phyloP scores from a whole-genome alignment of 2,113 vertebrate species.

The Psittacus erithacus region DNA sequence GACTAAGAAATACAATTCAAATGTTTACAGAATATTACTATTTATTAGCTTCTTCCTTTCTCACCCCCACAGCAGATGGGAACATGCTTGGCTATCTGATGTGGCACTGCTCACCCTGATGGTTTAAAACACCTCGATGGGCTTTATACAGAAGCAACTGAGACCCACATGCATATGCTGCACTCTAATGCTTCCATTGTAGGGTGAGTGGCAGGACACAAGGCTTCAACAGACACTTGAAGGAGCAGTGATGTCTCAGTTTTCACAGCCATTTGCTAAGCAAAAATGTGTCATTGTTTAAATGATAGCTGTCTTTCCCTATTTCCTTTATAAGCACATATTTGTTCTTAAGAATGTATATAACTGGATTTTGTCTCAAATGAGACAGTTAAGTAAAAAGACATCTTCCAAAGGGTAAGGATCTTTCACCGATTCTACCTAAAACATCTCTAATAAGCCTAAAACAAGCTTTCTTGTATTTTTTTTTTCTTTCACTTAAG shows the following conservation, averaged over 20 bases:
- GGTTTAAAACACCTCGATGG: not conserved
- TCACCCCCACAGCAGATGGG: not conserved
- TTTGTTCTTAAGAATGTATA: not conserved
- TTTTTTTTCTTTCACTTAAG: not conserved
- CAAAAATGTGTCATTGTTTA: not conserved
- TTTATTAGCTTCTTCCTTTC: not conserved
- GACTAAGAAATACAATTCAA: not conserved
- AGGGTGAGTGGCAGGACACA: not conserved
- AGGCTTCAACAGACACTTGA: not conserved
- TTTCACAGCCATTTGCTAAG: not conserved
- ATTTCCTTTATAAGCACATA: not conserved
- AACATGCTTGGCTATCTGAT: not conserved
- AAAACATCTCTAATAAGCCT: not conserved
- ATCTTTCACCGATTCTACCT: not conserved
- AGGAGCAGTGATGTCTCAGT: not conserved
- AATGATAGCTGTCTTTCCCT: not conserved
- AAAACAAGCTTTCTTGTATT: not conserved
- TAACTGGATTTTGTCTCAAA: not conserved
- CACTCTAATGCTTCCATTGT: not conserved
- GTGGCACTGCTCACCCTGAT: not conserved
- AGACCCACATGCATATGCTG: accelerated
- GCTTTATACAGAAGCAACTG: not conserved
- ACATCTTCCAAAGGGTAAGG: not conserved
- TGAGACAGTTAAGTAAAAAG: not conserved
- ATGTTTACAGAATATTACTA: not conserved